Percentiles rank a stretch among this genome's conserved stretches.
Evolutionary conservation across 2,113 vertebrate genomes (phyloP).

Genomic region (Nycticebus coucang): DNA sequence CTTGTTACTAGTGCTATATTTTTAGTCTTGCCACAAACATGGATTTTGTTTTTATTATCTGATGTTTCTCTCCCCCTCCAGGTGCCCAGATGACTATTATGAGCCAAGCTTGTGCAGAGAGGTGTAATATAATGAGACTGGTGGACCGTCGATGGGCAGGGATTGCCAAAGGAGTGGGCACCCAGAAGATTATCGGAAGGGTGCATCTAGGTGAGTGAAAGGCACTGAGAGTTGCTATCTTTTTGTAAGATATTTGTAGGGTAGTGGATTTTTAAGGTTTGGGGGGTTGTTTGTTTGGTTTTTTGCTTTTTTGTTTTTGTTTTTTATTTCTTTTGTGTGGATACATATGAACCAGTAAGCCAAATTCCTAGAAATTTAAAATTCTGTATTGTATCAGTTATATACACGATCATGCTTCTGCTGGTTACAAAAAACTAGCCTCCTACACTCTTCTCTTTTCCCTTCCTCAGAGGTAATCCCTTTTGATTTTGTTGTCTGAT

Average conservation of each 20-base stretch:
- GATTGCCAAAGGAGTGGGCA: constrained; percentile 98
- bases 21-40: neutral
- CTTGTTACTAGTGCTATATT: neutral
- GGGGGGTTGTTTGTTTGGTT: neutral
- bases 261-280: neutral
- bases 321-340: neutral
- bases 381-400: neutral
- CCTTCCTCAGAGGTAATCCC: neutral
- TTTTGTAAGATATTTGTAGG: neutral
- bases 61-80: constrained; percentile 71
- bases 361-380: neutral
- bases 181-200: constrained; percentile 98
- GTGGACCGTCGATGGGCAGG: constrained; percentile 98
- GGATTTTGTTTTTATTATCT: constrained; percentile 3
- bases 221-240: neutral
- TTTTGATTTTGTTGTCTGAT: neutral
- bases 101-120: constrained; percentile 98
- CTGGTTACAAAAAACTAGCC: neutral
- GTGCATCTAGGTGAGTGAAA: constrained; percentile 93
- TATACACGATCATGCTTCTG: neutral
- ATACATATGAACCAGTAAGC: neutral
- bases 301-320: neutral
- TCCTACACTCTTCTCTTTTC: neutral
- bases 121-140: constrained; percentile 99
- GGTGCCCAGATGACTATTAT: constrained; percentile 99